These are phyloP conservation scores for Calameuta idolon DNA, from an alignment of 2,888 invertebrate genomes.

Conservation along the genomic window DNA sequence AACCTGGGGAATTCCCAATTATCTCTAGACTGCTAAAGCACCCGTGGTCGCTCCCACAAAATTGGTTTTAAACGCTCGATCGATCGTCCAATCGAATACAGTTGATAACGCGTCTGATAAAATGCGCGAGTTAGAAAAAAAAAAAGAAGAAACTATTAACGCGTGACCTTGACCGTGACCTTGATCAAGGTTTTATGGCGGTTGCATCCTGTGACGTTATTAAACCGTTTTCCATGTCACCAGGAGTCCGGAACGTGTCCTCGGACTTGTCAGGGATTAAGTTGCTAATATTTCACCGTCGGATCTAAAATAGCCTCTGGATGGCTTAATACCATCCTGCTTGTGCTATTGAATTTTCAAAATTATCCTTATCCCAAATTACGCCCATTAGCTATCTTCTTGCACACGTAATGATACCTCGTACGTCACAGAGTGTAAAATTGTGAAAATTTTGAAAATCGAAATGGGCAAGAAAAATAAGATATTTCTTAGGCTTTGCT, in stretches of 20 bases:
- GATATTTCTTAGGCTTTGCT: neutral
- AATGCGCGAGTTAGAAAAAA: slow-evolving; percentile 13
- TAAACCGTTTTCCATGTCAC: slow-evolving; percentile 18
- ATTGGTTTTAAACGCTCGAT: slow-evolving; percentile 31
- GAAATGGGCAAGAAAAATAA: neutral
- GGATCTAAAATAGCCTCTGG: neutral
- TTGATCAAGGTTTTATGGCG: slow-evolving; percentile 14
- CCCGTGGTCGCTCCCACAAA: slow-evolving; percentile 22
- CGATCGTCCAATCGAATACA: slow-evolving; percentile 29
- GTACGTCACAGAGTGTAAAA: neutral
- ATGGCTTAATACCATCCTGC: neutral
- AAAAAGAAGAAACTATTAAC: slow-evolving; percentile 29
- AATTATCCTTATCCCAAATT: slow-evolving; percentile 7
- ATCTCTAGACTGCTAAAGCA: neutral
- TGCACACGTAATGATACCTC: neutral
- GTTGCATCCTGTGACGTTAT: slow-evolving; percentile 21
- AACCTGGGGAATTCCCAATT: neutral
- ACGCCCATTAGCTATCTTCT: neutral
- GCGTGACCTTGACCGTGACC: slow-evolving; percentile 32
- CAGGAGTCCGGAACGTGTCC: slow-evolving; percentile 27
- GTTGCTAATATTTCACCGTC: slow-evolving; percentile 44
- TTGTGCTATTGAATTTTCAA: neutral
- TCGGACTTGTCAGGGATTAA: slow-evolving; percentile 42
- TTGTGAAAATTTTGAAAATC: neutral
- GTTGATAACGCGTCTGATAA: slow-evolving; percentile 31